These are phyloP conservation scores for Araneus ventricosus DNA, from an alignment of 1,140 invertebrate genomes.

Conservation along the genomic window DNA sequence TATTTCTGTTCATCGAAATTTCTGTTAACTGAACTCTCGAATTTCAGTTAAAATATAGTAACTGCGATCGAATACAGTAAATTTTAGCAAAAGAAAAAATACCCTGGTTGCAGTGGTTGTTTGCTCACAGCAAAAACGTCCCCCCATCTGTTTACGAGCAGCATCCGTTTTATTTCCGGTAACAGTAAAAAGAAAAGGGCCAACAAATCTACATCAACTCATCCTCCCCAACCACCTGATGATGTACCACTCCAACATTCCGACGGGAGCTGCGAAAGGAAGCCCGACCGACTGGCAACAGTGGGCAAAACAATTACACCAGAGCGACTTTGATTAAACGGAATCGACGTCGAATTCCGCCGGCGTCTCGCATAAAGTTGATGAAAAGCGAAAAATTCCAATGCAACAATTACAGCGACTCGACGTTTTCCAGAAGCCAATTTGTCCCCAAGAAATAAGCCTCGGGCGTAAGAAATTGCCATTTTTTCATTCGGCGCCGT, in stretches of 20 bases:
- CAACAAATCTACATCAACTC: not conserved
- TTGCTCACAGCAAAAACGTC: no score
- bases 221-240: not conserved
- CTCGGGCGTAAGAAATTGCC: not conserved
- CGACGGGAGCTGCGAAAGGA: not conserved
- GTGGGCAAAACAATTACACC: not conserved
- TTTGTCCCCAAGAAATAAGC: not conserved
- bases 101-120: no score
- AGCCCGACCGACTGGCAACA: not conserved
- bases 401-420: not conserved
- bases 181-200: not conserved
- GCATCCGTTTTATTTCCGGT: not conserved
- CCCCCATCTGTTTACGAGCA: not conserved
- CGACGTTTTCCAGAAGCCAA: not conserved
- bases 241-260: not conserved
- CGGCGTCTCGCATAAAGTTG: not conserved
- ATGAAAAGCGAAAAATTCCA: not conserved
- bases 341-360: not conserved
- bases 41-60: no score
- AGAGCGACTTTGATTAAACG: slow-evolving; percentile 1
- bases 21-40: no score
- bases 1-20: no score
- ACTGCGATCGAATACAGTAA: no score
- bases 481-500: not conserved
- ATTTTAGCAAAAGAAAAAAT: no score